phyloP scores from a whole-genome alignment of 2,113 vertebrate genomes.

The Neolamprologus cancellatus region DNA sequence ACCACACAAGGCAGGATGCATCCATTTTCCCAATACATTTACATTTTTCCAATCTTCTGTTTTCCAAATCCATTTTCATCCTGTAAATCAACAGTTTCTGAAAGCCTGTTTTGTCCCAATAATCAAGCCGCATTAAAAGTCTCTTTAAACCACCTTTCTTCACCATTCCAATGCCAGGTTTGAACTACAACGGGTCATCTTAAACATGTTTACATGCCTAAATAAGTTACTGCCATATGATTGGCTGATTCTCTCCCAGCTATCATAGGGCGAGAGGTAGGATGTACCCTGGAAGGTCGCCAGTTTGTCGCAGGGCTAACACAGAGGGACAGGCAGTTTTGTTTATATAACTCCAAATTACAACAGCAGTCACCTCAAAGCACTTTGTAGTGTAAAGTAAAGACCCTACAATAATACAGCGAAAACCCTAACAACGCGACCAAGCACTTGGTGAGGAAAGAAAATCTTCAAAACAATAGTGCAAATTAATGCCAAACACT shows the following conservation, averaged over 20 bases:
- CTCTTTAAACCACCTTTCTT: not conserved
- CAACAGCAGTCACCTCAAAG: not conserved
- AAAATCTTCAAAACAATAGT: not conserved
- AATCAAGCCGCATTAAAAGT: rapidly evolving
- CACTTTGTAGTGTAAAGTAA: not conserved
- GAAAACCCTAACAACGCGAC: too few species aligned
- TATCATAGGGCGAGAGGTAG: not conserved
- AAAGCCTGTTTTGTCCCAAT: not conserved
- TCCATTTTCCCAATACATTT: not conserved
- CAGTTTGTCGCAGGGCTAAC: not conserved
- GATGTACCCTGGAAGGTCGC: not conserved
- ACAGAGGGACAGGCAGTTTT: not conserved
- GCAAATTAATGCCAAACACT: not conserved
- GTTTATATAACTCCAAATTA: not conserved
- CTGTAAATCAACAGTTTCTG: not conserved
- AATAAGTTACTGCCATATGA: not conserved
- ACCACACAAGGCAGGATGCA: not conserved
- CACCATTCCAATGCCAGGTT: not conserved
- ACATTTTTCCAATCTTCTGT: not conserved
- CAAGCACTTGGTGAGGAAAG: not conserved
- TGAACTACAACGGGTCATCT: not conserved
- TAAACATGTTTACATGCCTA: not conserved
- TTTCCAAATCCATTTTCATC: not conserved
- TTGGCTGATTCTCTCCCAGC: not conserved
- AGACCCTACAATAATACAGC: not conserved